Base-by-base conservation (phyloP, 2,888 invertebrate species). In the Chydorus sphaericus region DNA sequence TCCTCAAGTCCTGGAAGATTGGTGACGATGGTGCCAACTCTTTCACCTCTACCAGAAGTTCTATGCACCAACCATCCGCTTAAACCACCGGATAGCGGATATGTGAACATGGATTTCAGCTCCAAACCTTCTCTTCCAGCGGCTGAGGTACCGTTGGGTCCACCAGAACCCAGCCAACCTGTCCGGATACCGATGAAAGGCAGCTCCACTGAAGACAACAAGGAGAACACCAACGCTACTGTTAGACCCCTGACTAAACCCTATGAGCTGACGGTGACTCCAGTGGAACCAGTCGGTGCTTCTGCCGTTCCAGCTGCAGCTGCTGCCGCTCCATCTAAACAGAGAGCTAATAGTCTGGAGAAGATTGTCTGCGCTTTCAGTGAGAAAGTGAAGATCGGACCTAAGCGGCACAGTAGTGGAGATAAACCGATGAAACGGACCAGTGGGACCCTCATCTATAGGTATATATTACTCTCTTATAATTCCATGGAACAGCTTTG, bases 321-420 rank as follows among this genome's bases (percentile, higher is more conserved):
- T 20, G 26, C 16, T 20, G 14, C 36, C 26, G 18, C 18, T 52
- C 36, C 52, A 36, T 8, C 36, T 18, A 55, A 55, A 36, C 48
- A 31, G 11, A 29, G 55, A 14, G 55, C 55, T 16, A 36, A 37
- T 14, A 55, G 55, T 23, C 31, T 55, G 36, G 55, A 55, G 36
- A 55, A 55, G 28, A 55, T 55, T 16, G 55, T 55, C 5, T 26
- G 55, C 23, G 55, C 55, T 10, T 28, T 55, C 10, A n/a, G n/a
- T n/a, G 55, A 55, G n/a, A 55, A 55, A 28, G 55, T 48, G 8
- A 48, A 31, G 18, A 55, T 49, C 14, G 36, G 55, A 14, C 57
- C 44, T 28, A 54, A 54, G 14, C 53, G 57, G 7, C 57, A 57
- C 38, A 53, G 54, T 28, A 57, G 57, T 29, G 57, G 57, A 10